Evolutionary conservation across 2,797 vertebrate species (phyloP).

Genomic region (Gephyroberyx darwinii): DNA sequence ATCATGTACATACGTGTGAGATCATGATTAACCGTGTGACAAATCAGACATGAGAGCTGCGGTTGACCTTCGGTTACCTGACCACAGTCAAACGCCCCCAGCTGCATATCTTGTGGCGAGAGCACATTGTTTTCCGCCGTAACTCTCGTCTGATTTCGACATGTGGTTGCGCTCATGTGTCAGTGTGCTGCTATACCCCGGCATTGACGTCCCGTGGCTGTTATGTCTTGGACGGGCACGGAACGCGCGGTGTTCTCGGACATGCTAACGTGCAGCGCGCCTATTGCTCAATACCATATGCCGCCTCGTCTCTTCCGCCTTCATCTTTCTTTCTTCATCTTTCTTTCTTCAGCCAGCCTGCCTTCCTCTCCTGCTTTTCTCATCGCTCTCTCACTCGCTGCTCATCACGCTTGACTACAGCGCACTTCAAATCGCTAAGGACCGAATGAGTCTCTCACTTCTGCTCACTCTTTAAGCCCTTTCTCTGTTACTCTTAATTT

Average conservation of each 20-base stretch:
- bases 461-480: not conserved
- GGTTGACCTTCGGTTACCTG: slow-evolving; percentile 37
- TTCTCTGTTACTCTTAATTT: not conserved
- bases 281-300: slow-evolving; percentile 27
- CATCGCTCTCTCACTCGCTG: not conserved
- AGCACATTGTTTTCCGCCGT: not conserved
- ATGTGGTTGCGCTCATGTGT: slow-evolving; percentile 68
- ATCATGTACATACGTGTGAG: slow-evolving; percentile 40
- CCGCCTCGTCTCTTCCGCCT: too few species aligned
- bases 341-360: too few species aligned
- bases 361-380: too few species aligned
- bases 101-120: slow-evolving; percentile 17
- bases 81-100: slow-evolving; percentile 23
- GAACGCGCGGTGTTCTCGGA: slow-evolving; percentile 20
- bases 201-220: slow-evolving; percentile 31
- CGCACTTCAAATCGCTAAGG: too few species aligned
- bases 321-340: slow-evolving; percentile 1
- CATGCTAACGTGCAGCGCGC: slow-evolving; percentile 7
- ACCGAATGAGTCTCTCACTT: too few species aligned
- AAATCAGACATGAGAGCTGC: slow-evolving; percentile 60
- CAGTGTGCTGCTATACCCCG: slow-evolving; percentile 45
- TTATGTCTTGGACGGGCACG: slow-evolving; percentile 42
- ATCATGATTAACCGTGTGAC: slow-evolving; percentile 51
- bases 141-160: slow-evolving; percentile 23
- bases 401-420: not conserved